A percentile compares a stretch with the other conserved stretches of the same genome.
These are phyloP conservation scores for Collichthys lucidus DNA, from an alignment of 2,113 vertebrate species.

Conservation along the genomic window DNA sequence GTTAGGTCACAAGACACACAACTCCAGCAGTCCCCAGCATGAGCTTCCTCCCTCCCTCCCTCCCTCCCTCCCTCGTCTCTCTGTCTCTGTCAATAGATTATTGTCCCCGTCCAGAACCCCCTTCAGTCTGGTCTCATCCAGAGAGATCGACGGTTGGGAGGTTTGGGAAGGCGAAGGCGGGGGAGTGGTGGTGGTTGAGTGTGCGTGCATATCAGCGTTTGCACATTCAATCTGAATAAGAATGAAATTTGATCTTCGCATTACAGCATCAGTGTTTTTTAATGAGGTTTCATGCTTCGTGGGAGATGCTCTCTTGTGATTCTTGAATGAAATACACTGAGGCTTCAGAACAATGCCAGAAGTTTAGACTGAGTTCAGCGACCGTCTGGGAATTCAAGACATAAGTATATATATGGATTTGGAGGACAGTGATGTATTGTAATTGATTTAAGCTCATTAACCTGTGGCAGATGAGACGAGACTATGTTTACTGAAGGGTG, in stretches of 20 bases:
- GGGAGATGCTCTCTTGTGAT: slow-evolving; percentile 12
- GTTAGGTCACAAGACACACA: slow-evolving; percentile 53
- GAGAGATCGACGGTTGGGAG: slow-evolving; percentile 37
- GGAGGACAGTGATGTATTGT: not conserved
- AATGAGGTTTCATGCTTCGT: slow-evolving; percentile 15
- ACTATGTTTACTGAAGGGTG: slow-evolving; percentile 41
- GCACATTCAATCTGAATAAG: not conserved
- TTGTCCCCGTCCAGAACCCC: slow-evolving; percentile 55
- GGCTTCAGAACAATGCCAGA: not conserved
- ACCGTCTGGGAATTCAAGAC: slow-evolving; percentile 6
- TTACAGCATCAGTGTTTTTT: slow-evolving; percentile 12
- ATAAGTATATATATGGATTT: not conserved
- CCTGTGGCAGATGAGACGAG: slow-evolving; percentile 19
- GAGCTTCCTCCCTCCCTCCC: slow-evolving; percentile 33
- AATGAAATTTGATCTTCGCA: slow-evolving; percentile 15
- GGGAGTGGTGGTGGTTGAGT: not conserved
- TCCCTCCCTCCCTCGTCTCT: slow-evolving; percentile 13
- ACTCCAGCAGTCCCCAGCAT: slow-evolving; percentile 49
- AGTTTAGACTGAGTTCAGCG: slow-evolving; percentile 14
- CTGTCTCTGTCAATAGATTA: slow-evolving; percentile 62
- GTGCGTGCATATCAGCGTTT: not conserved
- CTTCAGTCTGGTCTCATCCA: slow-evolving; percentile 45
- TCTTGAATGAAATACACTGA: slow-evolving; percentile 8
- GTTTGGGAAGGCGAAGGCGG: not conserved
- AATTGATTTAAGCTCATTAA: slow-evolving; percentile 34